These are phyloP conservation scores for Alligator mississippiensis DNA, from an alignment of 2,113 vertebrate genomes.

Conservation along the genomic window DNA sequence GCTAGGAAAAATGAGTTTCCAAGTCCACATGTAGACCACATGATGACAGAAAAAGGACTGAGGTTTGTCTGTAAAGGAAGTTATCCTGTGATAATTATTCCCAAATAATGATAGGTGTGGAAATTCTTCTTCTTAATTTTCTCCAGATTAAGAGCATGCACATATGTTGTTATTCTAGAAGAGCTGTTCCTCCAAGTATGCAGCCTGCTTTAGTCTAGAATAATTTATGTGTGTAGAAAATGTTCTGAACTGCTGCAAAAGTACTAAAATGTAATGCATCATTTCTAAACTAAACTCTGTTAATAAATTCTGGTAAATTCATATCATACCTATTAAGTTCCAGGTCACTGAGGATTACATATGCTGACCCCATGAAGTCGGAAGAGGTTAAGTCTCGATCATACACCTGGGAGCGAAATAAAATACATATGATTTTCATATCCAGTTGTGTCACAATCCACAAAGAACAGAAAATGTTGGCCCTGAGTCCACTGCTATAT, in stretches of 20 bases:
- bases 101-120: neutral
- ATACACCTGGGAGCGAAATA: constrained; percentile 85
- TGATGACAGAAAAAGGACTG: constrained; percentile 58
- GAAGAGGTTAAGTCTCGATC: constrained; percentile 92
- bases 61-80: constrained; percentile 10
- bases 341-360: constrained; percentile 81
- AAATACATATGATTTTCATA: neutral
- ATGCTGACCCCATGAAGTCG: constrained; percentile 94
- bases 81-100: neutral
- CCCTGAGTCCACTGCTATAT: neutral
- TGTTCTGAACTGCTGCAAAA: neutral
- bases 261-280: neutral
- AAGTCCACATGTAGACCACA: constrained; percentile 21
- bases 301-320: constrained; percentile 9
- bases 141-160: fast-evolving
- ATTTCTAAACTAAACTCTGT: neutral
- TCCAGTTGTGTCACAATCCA: neutral
- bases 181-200: neutral
- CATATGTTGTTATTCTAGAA: neutral
- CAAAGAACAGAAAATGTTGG: constrained; percentile 33
- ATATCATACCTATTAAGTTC: constrained; percentile 87
- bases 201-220: neutral
- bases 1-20: constrained; percentile 3
- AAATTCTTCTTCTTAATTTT: neutral
- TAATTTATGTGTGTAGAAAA: neutral